Percentiles rank a stretch among this genome's conserved stretches.
Evolutionary conservation across 2,888 invertebrate species (phyloP).

Genomic region (Troides oblongomaculatus): DNA sequence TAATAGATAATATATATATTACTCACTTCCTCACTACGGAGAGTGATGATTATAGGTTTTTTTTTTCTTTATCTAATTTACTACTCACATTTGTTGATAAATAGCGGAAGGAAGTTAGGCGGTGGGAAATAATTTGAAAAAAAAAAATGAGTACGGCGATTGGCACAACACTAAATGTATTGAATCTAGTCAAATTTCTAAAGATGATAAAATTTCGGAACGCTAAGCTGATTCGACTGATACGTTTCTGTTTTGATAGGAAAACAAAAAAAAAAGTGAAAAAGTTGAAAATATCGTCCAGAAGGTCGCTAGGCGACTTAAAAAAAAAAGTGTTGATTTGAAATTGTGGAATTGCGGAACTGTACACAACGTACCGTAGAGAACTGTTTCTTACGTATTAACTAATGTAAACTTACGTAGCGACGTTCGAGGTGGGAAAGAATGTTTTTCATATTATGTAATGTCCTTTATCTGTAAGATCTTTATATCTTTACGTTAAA

Average conservation of each 20-base stretch:
- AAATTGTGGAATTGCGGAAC: conserved; percentile 77
- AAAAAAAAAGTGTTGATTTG: conserved; percentile 62
- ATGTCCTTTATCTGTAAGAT: conserved; percentile 73
- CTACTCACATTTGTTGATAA: conserved; percentile 42
- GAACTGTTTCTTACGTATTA: conserved; percentile 57
- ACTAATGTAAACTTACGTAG: conserved; percentile 57
- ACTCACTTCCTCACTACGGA: conserved; percentile 65
- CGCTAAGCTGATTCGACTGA: conserved; percentile 73
- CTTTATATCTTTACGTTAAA: conserved; percentile 75
- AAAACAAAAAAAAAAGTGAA: conserved; percentile 36
- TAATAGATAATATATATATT: conserved; percentile 56
- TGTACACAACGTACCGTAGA: conserved; percentile 56
- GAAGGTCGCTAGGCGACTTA: conserved; percentile 71
- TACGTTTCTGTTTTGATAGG: conserved; percentile 46
- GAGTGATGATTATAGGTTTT: conserved; percentile 59
- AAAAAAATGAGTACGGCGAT: conserved; percentile 46
- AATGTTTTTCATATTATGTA: conserved; percentile 66
- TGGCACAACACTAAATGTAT: conserved; percentile 64
- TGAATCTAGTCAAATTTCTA: conserved; percentile 78
- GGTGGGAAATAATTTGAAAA: conserved; percentile 22
- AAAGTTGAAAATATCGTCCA: conserved; percentile 66
- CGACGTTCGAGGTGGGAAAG: conserved; percentile 57
- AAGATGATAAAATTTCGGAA: conserved; percentile 46
- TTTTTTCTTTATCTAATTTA: conserved; percentile 38
- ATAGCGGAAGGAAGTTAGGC: conserved; percentile 52